Base-by-base conservation (phyloP, 2,113 vertebrate species). In the Anoura caudifer region DNA sequence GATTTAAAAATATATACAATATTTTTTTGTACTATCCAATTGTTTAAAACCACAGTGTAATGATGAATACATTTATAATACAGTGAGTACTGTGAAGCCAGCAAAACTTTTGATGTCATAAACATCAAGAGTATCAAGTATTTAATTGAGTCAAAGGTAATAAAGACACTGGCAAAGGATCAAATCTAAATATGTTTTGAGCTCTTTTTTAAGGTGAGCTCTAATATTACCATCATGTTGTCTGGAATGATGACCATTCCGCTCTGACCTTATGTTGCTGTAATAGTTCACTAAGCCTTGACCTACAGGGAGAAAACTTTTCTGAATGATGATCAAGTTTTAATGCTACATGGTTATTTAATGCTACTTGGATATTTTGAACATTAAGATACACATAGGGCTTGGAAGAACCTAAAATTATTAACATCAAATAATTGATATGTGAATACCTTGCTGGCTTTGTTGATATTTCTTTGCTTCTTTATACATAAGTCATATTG, bases 401-500 rank as follows among this genome's bases (percentile, higher is more conserved):
- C 72, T 75, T 77, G 41, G 52, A 92, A 96, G 95, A 95, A 67
- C 16, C 45, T 70, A 83, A 38, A 92, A 87, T 19, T 70, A 67
- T 87, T 94, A 52, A 85, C 41, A 80, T 81, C 72, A 65, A 52
- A 50, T 84, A 76, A 50, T 87, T 91, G 95, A 92, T 92, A 76
- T 16, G 11, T 89, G 92, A 89, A 52, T 90, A 84, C 41, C 97
- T 97, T 90, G 69, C 67, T 67, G 90, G 72, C 33, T 96, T 90
- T 76, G 56, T 36, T 56, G 22, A 33, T 54, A 73, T 96, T 92
- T 94, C 52, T 88, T 91, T 81, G 47, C 89, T 97, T 96, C 33
- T 79, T 97, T 12, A 28, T 94, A 97, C 33, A 81, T 56, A 97
- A 92, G 82, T 50, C 65, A 94, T 95, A 96, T 83, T 85, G 67